These are phyloP conservation scores for Tachina fera DNA, from an alignment of 2,888 invertebrate genomes.

Conservation along the genomic window DNA sequence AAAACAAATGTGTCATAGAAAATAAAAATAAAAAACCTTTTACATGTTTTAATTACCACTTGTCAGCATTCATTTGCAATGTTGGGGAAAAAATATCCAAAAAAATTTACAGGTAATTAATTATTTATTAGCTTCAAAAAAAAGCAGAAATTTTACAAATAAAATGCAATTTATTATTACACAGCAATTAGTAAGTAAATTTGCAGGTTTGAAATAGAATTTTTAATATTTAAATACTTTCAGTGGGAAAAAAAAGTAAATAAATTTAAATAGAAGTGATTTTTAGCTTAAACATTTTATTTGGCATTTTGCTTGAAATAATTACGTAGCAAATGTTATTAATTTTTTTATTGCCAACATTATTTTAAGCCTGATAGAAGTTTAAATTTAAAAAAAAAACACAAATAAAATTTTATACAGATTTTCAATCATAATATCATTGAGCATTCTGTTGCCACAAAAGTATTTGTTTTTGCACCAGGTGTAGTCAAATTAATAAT, in stretches of 20 bases:
- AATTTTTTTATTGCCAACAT: too few relatives aligned
- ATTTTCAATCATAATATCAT: too few relatives aligned
- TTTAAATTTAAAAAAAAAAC: too few relatives aligned
- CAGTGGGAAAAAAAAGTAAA: not conserved
- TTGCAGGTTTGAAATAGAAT: not conserved
- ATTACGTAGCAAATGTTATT: too few relatives aligned
- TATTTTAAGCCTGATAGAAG: too few relatives aligned
- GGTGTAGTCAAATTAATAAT: too few relatives aligned
- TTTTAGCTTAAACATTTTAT: not conserved
- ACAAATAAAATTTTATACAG: too few relatives aligned
- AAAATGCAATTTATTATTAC: not conserved
- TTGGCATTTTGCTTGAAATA: too few relatives aligned
- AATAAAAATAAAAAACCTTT: not conserved
- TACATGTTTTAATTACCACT: slow-evolving; percentile 38
- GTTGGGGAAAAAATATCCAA: not conserved
- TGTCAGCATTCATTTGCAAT: slow-evolving; percentile 38
- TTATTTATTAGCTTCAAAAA: slow-evolving; percentile 8
- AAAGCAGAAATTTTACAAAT: not conserved
- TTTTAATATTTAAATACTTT: not conserved
- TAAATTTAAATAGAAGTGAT: not conserved
- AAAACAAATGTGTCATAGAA: not conserved
- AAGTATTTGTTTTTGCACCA: too few relatives aligned
- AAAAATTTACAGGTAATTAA: slow-evolving; percentile 14
- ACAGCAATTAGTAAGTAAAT: not conserved
- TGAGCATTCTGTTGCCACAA: too few relatives aligned